Conservation (phyloP, 2,888 invertebrate genomes). For the Andrena dorsata region DNA sequence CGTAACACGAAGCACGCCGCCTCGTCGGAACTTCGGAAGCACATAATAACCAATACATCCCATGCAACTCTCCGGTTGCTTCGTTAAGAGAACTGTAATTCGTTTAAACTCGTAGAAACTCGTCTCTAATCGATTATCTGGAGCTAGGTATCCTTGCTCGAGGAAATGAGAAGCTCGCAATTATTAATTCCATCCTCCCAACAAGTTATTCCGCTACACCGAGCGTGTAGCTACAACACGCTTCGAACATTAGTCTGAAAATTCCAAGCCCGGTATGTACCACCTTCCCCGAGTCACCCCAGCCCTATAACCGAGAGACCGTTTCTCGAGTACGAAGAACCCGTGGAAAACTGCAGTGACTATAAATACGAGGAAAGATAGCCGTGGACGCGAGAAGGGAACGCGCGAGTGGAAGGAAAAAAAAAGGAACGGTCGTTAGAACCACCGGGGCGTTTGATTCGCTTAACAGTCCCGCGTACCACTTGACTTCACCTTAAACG, state of each 20-base stretch:
- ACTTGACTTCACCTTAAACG: constrained; percentile 75
- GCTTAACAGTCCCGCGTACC: constrained; percentile 65
- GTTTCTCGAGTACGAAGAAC: background rate
- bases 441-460: constrained; percentile 78
- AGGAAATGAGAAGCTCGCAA: too few relatives aligned
- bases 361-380: constrained; percentile 34
- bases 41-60: constrained; percentile 55
- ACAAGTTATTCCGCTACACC: too few relatives aligned
- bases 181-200: too few relatives aligned
- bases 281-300: background rate
- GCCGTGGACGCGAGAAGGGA: background rate
- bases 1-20: constrained; percentile 29
- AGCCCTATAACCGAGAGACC: background rate
- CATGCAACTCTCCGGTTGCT: constrained; percentile 45
- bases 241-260: too few relatives aligned
- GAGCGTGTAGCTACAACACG: too few relatives aligned
- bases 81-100: constrained; percentile 34
- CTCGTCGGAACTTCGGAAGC: constrained; percentile 61
- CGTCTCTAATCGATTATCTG: constrained; percentile 24
- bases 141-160: background rate
- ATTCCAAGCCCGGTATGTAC: too few relatives aligned
- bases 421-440: constrained; percentile 27
- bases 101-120: constrained; percentile 27
- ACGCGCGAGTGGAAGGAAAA: constrained; percentile 13
- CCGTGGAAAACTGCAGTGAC: background rate